Base-by-base conservation (phyloP, 2,797 vertebrate genomes). In the Benthosema pterotum region DNA sequence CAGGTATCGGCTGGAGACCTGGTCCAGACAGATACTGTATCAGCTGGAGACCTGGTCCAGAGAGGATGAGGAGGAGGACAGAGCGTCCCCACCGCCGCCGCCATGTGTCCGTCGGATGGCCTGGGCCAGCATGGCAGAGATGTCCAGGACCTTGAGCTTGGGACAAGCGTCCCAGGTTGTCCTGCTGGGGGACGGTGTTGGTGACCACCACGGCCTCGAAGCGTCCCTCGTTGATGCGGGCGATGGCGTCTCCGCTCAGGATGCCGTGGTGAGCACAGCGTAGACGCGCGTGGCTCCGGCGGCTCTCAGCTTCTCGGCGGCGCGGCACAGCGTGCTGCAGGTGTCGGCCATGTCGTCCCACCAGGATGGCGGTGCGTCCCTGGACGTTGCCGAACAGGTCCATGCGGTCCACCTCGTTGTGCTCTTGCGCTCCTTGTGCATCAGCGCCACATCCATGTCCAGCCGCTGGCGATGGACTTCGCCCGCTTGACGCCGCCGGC, bases 301-400 rank as follows among this genome's bases (percentile, higher is more conserved):
- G 1, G 95, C 95, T 1, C 96, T 86, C 49, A 98, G 83, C 78
- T 96, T 98, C 72, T 97, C 95, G 0, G 95, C 96, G 32, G 96
- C 96, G 2, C 95, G 92, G 85, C 96, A 98, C 89, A 98, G 93
- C 49, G 96, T 97, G 60, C 96, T 96, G 67, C 96, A 98, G 0
- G 96, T 97, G 86, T 98, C 96, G 6, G 96, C 96, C 96, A 97
- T 98, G 85, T 98, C 96, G 43, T 97, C 96, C n/a, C 0, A 97
- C 96, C 43, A 98, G 88, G 83, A 98, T 98, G 72, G 96, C 96
- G 63, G 97, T 93, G 0, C 95, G 93, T 79, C 95, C 95, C 76
- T 95, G 97, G 71, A 98, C 96, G 0, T 98, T 95, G 0, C 96
- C 96, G 52, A 98, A 96, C 75, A 98, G 91, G 52, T 97, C 96